phyloP scores from a whole-genome alignment of 2,113 vertebrate species.

The Melanostigma gelatinosum region DNA sequence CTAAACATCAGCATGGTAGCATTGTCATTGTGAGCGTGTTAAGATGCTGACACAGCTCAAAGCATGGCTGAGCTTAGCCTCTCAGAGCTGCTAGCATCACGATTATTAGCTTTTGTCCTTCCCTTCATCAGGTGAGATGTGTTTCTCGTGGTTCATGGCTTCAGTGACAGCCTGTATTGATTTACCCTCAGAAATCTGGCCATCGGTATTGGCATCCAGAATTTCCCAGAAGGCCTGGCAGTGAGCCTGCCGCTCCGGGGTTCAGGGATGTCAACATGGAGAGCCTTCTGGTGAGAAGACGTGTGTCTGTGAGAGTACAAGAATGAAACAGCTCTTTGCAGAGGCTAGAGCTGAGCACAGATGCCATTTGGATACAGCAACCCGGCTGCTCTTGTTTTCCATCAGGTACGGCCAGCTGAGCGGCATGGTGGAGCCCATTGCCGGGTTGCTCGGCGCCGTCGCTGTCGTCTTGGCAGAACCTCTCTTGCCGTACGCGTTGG shows the following conservation, averaged over 20 bases:
- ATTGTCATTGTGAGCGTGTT: not conserved
- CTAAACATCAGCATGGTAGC: not conserved
- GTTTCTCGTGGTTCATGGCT: not conserved
- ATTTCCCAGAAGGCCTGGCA: conserved; percentile 96
- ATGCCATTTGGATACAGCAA: not conserved
- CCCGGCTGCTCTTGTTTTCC: not conserved
- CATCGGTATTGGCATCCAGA: conserved; percentile 97
- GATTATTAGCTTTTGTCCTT: not conserved
- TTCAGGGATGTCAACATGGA: conserved; percentile 90
- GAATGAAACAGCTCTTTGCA: not conserved
- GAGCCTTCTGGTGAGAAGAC: conserved; percentile 89
- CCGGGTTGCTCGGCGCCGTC: conserved; percentile 87
- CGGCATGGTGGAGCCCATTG: conserved; percentile 95
- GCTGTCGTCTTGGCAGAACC: conserved; percentile 91
- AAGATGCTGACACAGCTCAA: not conserved
- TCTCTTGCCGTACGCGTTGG: conserved; percentile 92
- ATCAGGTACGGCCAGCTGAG: conserved; percentile 96
- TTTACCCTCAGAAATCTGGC: conserved; percentile 89
- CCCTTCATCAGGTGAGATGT: not conserved
- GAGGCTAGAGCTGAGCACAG: not conserved
- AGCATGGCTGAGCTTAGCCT: not conserved
- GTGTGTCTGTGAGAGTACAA: not conserved
- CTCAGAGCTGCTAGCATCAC: not conserved
- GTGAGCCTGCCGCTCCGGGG: conserved; percentile 93
- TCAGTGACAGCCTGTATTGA: not conserved